Conservation (phyloP, 2,888 invertebrate species). For the Apantesis nais region DNA sequence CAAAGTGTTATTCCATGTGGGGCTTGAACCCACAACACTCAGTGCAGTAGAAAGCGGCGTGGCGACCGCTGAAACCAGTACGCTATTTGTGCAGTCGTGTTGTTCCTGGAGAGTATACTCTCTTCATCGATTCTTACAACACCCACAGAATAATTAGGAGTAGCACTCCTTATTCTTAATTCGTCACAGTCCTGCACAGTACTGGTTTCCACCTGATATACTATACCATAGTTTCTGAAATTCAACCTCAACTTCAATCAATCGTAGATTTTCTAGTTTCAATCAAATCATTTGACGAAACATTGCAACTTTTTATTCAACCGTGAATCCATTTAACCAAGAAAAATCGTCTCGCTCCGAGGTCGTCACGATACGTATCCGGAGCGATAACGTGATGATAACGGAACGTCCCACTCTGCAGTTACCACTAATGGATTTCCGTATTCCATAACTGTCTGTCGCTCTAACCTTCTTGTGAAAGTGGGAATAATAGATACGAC, state of each 20-base stretch:
- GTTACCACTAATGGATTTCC: conserved; percentile 20
- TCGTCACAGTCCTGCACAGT: too few species aligned
- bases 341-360: conserved; percentile 5
- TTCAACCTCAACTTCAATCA: not conserved
- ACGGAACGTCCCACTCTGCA: conserved; percentile 7
- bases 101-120: too few species aligned
- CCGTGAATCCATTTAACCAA: not conserved
- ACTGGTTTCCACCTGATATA: too few species aligned
- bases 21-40: too few species aligned
- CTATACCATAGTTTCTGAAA: too few species aligned
- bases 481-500: not conserved
- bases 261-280: not conserved
- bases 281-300: not conserved
- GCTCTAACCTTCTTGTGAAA: conserved; percentile 9
- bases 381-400: conserved; percentile 9
- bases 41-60: too few species aligned
- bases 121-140: too few species aligned
- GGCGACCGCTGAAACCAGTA: too few species aligned
- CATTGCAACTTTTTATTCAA: not conserved
- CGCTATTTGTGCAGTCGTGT: too few species aligned
- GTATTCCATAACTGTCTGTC: conserved; percentile 14
- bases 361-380: conserved; percentile 14
- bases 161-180: too few species aligned
- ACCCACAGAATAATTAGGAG: too few species aligned
- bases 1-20: too few species aligned